phyloP scores from a whole-genome alignment of 2,888 invertebrate genomes.

The Chesias legatella region DNA sequence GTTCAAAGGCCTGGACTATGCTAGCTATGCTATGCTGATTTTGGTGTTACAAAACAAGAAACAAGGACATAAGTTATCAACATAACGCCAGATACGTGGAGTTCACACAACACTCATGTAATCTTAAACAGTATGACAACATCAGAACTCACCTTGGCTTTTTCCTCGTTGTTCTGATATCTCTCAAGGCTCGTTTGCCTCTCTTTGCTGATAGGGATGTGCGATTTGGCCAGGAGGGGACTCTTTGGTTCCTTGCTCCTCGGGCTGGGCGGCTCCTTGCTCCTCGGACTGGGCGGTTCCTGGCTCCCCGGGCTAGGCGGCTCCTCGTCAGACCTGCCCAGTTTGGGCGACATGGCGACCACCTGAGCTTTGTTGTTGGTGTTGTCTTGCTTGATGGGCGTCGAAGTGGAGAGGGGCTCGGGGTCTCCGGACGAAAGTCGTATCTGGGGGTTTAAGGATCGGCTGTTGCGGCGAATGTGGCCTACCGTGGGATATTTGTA shows the following conservation, averaged over 20 bases:
- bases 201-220: conserved; percentile 39
- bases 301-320: conserved; percentile 11
- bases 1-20: no score
- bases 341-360: conserved; percentile 67
- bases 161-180: conserved; percentile 49
- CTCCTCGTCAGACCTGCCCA: conserved; percentile 11
- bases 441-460: not conserved
- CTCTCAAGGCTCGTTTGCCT: conserved; percentile 35
- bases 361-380: conserved; percentile 48
- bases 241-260: not conserved
- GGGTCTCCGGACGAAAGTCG: conserved; percentile 37
- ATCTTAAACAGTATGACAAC: not conserved
- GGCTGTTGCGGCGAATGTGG: no score
- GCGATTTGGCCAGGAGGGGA: not conserved
- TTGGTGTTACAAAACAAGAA: no score
- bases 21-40: no score
- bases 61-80: no score
- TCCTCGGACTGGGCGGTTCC: conserved; percentile 16
- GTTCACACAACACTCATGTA: no score
- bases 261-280: not conserved
- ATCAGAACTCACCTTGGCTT: conserved; percentile 21
- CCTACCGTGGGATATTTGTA: no score
- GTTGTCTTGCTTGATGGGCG: conserved; percentile 55
- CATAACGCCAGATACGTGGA: no score
- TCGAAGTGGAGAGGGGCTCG: conserved; percentile 60